Evolutionary conservation across 2,113 vertebrate species (phyloP), one percentile per base, ranked within the genome.

Genomic region (Ammodytes dubius): DNA sequence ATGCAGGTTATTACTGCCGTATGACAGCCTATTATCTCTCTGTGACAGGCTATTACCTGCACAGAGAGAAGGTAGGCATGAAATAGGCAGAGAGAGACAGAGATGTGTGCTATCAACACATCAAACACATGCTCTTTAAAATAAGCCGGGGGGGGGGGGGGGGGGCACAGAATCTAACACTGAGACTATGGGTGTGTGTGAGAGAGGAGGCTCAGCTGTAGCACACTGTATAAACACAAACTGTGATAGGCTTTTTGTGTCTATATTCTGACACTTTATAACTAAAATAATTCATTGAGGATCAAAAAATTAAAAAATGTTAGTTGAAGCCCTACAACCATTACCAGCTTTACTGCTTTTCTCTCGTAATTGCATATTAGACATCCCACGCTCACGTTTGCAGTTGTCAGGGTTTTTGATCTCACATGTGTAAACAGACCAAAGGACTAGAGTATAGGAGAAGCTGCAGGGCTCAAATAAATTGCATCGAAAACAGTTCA

Each of bases 21-120:
- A 87, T 86, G 91, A 88, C 91, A 89, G 85, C 82, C 81, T 89
- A 91, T 92, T 94, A 91, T 90, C 88, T 81, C 79, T 83, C 82
- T 72, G 85, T 90, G 91, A 91, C 90, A 94, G 90, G 78, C 84
- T 86, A 93, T 94, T 93, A 92, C 85, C 90, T 88, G 83, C 87
- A 83, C 82, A 91, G 77, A 86, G 77, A 86, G 85, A 82, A 82
- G 88, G 77, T 52, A 73, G 75, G 78, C 90, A 93, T 92, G 87
- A 90, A 92, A 92, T 43, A 87, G 89, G 80, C 78, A 74, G 79
- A 81, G 83, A 79, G 89, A 84, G 87, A 70, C 84, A 78, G 86
- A 70, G 83, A 77, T 84, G 74, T 43, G 69, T 69, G 79, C 84
- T 81, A 93, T 89, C 88, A 92, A 87, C 85, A 84, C 87, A 91